phyloP scores from a whole-genome alignment of 2,113 vertebrate genomes.

The Tachysurus fulvidraco region DNA sequence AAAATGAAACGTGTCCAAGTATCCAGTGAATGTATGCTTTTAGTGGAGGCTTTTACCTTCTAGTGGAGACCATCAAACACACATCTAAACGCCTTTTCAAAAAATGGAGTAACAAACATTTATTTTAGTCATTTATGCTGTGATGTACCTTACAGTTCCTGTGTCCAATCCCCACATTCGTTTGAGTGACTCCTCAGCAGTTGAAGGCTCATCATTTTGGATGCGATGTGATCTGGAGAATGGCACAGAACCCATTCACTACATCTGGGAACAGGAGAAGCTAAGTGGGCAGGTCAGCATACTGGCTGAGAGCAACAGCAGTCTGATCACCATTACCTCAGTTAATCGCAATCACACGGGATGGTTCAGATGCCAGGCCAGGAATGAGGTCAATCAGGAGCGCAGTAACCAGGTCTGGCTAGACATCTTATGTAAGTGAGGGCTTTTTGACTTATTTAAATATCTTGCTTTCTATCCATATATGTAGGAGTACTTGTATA shows the following conservation, averaged over 20 bases:
- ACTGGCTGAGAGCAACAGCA: conserved; percentile 61
- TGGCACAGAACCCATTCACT: conserved; percentile 79
- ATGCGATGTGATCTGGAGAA: conserved; percentile 77
- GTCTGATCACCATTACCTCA: conserved; percentile 63
- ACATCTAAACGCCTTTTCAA: not conserved
- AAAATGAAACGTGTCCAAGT: not conserved
- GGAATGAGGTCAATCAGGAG: conserved; percentile 78
- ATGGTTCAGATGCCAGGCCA: conserved; percentile 80
- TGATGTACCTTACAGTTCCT: conserved; percentile 69
- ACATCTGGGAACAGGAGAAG: conserved; percentile 76
- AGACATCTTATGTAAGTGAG: conserved; percentile 85
- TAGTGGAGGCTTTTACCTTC: not conserved
- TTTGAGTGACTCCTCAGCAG: conserved; percentile 69
- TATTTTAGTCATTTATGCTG: not conserved
- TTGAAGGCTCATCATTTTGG: conserved; percentile 72
- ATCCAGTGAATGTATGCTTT: not conserved
- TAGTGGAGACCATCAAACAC: not conserved
- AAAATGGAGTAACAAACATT: not conserved
- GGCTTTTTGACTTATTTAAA: not conserved
- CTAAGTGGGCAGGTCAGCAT: conserved; percentile 53
- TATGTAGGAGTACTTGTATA: not conserved
- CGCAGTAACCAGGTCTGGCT: conserved; percentile 77
- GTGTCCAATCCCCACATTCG: conserved; percentile 79
- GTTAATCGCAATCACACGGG: conserved; percentile 79
- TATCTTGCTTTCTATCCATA: not conserved